Evolutionary conservation across 1,140 invertebrate genomes (phyloP), one percentile per base, ranked within the genome.

Genomic region (Halesus radiatus): DNA sequence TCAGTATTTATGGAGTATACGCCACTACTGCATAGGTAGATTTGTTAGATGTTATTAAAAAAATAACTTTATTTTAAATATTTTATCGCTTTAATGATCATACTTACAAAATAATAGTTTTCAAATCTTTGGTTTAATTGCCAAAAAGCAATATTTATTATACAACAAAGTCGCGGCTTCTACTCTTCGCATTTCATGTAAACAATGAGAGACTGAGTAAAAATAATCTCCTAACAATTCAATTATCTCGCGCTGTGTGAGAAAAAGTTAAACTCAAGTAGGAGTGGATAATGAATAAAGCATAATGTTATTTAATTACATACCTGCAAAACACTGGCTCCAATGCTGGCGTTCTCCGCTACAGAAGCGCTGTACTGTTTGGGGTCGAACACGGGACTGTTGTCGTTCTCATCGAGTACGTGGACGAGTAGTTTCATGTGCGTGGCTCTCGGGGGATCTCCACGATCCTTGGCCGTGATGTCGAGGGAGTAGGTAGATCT

Each of bases 381-480:
- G 0, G 95, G 95, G 86, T 96, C 94, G 88, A 99, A 99, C 6
- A 95, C 91, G 0, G 98, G 98, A 80, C 93, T 94, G 87, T 99
- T 98, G 87, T 99, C 98, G 87, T 99, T 99, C 86, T 96, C 95
- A 86, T 99, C 98, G 26, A 96, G 88, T 37, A 99, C 92, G 68
- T 91, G 90, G 6, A 99, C 93, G 8, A 90, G 88, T 22, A 99
- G 90, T 62, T 92, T 91, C 4, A 93, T 92, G 56, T 92, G 92
- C 1, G 94, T 94, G 0, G 92, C 92, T 84, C 93, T 92, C 1
- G 96, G 91, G 0, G 97, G 96, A 78, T 96, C 94, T 3, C 98
- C 98, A 37, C 96, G 92, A 89, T 99, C 98, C 84, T 93, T 94
- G 0, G 97, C 98, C 6, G 93, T 95, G 3, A 99, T 91, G 76